These are phyloP conservation scores for Craniophora ligustri DNA, from an alignment of 2,888 invertebrate species.

Conservation along the genomic window DNA sequence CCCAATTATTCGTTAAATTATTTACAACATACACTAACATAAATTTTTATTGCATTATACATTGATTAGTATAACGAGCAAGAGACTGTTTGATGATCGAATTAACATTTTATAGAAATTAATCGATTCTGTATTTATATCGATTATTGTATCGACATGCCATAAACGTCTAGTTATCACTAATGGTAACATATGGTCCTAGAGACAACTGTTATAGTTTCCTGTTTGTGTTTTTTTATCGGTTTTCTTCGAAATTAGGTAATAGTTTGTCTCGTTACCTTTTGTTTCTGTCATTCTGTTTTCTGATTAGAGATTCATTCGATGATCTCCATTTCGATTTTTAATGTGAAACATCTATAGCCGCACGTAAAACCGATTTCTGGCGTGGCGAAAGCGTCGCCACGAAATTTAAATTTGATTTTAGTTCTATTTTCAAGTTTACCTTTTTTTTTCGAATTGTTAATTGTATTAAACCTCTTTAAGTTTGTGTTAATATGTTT, in stretches of 20 bases:
- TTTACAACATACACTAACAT: constrained; percentile 73
- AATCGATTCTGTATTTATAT: constrained; percentile 82
- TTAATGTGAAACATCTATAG: too few species aligned
- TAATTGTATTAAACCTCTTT: too few species aligned
- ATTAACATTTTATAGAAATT: constrained; percentile 86
- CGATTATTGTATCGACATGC: constrained; percentile 75
- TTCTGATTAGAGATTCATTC: too few species aligned
- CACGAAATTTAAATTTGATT: too few species aligned
- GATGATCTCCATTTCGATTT: too few species aligned
- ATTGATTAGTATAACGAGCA: constrained; percentile 85
- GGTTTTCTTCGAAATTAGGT: constrained; percentile 58
- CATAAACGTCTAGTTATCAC: constrained; percentile 83
- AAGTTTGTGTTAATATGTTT: too few species aligned
- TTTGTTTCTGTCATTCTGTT: background rate
- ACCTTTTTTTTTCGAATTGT: too few species aligned
- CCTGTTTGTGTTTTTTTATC: constrained; percentile 78
- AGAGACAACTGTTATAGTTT: constrained; percentile 73
- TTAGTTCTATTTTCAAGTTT: too few species aligned
- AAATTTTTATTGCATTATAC: constrained; percentile 81
- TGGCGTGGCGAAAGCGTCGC: too few species aligned
- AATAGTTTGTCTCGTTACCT: constrained; percentile 54
- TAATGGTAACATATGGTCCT: constrained; percentile 84
- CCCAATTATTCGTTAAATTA: constrained; percentile 80
- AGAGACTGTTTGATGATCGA: constrained; percentile 82
- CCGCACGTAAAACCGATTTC: too few species aligned